Conservation (phyloP, 2,113 vertebrate species). For the Alethe castanea region DNA sequence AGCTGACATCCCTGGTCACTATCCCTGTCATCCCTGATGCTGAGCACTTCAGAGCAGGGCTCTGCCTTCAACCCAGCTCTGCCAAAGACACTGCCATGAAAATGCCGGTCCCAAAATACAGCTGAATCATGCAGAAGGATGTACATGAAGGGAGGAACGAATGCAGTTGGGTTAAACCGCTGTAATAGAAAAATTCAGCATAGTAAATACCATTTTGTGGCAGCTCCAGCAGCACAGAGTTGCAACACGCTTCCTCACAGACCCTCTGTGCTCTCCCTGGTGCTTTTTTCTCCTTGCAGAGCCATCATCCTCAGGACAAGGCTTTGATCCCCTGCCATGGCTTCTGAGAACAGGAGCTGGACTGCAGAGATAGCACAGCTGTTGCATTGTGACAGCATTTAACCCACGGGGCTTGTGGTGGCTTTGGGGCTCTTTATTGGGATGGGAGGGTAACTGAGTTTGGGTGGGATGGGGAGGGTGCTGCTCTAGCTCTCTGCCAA, state of each 20-base stretch:
- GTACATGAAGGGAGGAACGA: background rate
- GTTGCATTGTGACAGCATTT: background rate
- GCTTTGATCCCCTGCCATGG: background rate
- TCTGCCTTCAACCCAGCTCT: background rate
- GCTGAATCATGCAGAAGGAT: background rate
- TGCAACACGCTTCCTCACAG: background rate
- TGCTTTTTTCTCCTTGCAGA: background rate
- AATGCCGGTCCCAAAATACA: background rate
- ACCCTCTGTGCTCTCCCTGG: background rate
- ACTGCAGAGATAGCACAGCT: background rate
- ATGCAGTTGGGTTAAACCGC: background rate
- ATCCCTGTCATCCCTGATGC: background rate
- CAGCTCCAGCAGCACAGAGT: background rate
- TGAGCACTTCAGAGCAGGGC: background rate
- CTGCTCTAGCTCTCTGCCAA: background rate
- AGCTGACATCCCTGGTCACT: background rate
- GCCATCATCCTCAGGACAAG: accelerated
- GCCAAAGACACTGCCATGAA: background rate
- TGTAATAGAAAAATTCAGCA: background rate
- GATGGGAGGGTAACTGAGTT: background rate
- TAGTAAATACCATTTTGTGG: background rate
- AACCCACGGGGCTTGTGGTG: background rate
- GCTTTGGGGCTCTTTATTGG: background rate
- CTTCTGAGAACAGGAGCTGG: background rate
- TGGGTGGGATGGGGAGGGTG: background rate